Evolutionary conservation across 2,888 invertebrate species (phyloP).

Genomic region (Vesta saturnalis): DNA sequence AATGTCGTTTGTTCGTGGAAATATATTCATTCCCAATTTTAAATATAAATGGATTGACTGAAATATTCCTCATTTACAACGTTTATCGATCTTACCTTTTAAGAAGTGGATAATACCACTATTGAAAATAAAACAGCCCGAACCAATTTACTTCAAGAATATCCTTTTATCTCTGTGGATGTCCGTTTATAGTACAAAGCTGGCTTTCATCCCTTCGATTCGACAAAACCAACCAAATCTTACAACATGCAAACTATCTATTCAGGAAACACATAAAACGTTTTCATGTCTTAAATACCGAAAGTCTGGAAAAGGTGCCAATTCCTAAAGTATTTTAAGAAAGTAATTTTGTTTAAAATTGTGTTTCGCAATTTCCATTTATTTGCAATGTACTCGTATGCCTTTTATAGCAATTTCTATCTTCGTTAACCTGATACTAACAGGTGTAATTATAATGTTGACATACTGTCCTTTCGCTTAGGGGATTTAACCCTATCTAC

Average conservation of each 20-base stretch:
- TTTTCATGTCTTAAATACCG: not conserved
- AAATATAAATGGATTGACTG: no score
- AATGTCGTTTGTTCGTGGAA: no score
- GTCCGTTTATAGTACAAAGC: conserved; percentile 24
- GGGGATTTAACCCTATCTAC: not conserved
- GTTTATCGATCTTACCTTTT: not conserved
- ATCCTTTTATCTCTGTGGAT: conserved; percentile 20
- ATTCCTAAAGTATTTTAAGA: conserved; percentile 9
- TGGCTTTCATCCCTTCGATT: conserved; percentile 21
- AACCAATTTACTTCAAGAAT: conserved; percentile 12
- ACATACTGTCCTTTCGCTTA: not conserved
- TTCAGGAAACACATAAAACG: not conserved
- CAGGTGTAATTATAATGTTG: not conserved
- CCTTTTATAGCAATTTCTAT: no score
- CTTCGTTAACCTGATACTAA: no score
- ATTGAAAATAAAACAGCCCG: conserved; percentile 15
- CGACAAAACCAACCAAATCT: conserved; percentile 22
- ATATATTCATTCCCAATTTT: no score
- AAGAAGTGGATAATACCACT: not conserved
- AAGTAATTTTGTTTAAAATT: no score
- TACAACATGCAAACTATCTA: conserved; percentile 31
- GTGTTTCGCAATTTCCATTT: no score
- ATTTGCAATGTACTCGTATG: no score
- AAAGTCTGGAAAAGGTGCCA: conserved; percentile 21
- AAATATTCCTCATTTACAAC: no score